A percentile compares a stretch with the other conserved stretches of the same genome.
These are phyloP conservation scores for Anguilla japonica DNA, from an alignment of 2,113 vertebrate species.

Conservation along the genomic window DNA sequence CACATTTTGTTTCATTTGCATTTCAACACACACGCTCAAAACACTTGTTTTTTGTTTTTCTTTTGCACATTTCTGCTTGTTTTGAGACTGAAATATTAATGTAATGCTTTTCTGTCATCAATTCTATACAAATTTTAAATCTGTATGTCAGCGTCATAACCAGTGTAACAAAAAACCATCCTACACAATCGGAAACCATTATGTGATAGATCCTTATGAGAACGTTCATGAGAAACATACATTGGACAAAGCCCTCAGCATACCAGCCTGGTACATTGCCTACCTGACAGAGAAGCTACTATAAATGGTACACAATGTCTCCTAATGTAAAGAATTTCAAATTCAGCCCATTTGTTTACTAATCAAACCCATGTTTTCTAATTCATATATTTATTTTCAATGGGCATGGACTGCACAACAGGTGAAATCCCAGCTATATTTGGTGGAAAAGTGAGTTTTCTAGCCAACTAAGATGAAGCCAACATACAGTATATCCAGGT, in stretches of 20 bases:
- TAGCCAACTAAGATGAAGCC: too few species aligned
- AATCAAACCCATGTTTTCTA: not conserved
- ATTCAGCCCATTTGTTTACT: not conserved
- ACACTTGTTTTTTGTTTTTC: too few species aligned
- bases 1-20: too few species aligned
- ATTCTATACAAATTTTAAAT: not conserved
- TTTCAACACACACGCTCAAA: too few species aligned
- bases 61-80: too few species aligned
- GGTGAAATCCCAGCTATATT: too few species aligned
- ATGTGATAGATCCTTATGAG: not conserved
- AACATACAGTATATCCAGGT: too few species aligned
- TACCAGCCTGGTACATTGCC: not conserved
- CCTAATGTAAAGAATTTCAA: not conserved
- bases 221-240: slow-evolving; percentile 14
- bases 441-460: too few species aligned
- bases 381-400: not conserved
- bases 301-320: not conserved
- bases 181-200: slow-evolving; percentile 5
- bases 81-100: too few species aligned
- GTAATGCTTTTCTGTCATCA: too few species aligned
- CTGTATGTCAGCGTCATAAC: not conserved
- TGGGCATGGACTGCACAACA: too few species aligned
- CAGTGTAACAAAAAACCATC: not conserved
- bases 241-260: not conserved
- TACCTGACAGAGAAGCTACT: not conserved